phyloP scores from a whole-genome alignment of 2,797 vertebrate genomes.

The Danionella dracula region DNA sequence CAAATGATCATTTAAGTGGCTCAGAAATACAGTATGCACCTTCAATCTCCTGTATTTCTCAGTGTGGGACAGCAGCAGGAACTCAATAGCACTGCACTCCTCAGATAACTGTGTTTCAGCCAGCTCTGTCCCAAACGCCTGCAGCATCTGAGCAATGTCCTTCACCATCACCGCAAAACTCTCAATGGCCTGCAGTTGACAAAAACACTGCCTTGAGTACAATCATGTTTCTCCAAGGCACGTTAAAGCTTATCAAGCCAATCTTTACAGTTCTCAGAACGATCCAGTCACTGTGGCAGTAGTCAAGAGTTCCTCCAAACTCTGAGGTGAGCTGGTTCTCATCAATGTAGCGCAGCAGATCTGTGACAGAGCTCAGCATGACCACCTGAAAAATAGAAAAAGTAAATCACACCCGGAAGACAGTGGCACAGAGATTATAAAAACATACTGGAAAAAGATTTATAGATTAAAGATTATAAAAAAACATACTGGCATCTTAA shows the following conservation, averaged over 20 bases:
- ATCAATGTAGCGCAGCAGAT: conserved; percentile 89
- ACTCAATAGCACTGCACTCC: conserved; percentile 75
- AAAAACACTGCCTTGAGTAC: not conserved
- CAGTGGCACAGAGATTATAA: not conserved
- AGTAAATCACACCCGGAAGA: no score
- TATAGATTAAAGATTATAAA: not conserved
- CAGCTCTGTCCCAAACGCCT: conserved; percentile 88
- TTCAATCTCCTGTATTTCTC: conserved; percentile 88
- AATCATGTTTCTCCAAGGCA: not conserved
- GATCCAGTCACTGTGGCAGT: conserved; percentile 95
- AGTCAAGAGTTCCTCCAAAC: conserved; percentile 93
- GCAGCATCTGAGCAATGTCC: conserved; percentile 93
- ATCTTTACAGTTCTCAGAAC: conserved; percentile 84
- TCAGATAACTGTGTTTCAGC: conserved; percentile 83
- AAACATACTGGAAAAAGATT: not conserved
- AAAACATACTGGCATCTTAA: conserved; percentile 86
- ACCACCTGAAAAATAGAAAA: conserved; percentile 73
- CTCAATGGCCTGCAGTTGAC: conserved; percentile 83
- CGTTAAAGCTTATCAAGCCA: not conserved
- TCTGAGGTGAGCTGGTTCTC: conserved; percentile 93
- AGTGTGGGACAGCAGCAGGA: conserved; percentile 77
- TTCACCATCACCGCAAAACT: conserved; percentile 93
- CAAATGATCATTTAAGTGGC: no score
- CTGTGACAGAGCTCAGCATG: conserved; percentile 96
- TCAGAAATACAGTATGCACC: no score